A percentile compares a stretch with the other conserved stretches of the same genome.
phyloP scores from a whole-genome alignment of 2,888 invertebrate species.

The Andrena marginata region DNA sequence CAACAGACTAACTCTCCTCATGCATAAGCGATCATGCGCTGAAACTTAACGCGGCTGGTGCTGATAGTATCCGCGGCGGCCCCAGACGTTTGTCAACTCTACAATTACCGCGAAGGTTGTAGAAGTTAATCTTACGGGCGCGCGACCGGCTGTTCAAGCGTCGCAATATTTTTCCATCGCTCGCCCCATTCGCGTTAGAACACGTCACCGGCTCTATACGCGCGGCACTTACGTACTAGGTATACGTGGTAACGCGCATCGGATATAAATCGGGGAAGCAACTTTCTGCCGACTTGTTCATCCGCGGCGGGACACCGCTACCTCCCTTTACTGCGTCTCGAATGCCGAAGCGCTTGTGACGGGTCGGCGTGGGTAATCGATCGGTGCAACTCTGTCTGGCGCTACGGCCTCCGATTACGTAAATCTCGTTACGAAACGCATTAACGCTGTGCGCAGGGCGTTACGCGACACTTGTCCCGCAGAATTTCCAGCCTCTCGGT shows the following conservation, averaged over 20 bases:
- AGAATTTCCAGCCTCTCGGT: background rate
- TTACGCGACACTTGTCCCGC: conserved; percentile 27
- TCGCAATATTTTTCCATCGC: conserved; percentile 27
- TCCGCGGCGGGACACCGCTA: background rate
- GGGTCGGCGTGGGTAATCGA: conserved; percentile 26
- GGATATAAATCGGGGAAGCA: conserved; percentile 33
- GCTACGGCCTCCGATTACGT: conserved; percentile 14
- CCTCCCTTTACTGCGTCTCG: conserved; percentile 6
- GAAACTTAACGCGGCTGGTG: conserved; percentile 35
- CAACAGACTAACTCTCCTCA: conserved; percentile 35
- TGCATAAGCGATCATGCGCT: conserved; percentile 53
- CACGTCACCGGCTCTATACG: conserved; percentile 51
- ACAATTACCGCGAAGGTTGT: conserved; percentile 54
- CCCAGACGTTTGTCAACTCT: conserved; percentile 50
- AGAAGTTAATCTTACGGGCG: conserved; percentile 33
- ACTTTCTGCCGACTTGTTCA: background rate
- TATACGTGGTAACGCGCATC: background rate
- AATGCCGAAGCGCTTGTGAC: conserved; percentile 3
- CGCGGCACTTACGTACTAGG: background rate
- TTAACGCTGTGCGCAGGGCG: background rate
- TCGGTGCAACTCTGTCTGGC: conserved; percentile 10
- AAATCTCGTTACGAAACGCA: conserved; percentile 32
- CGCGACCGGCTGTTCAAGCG: conserved; percentile 9
- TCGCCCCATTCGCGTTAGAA: conserved; percentile 45
- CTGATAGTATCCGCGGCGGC: conserved; percentile 29